A percentile compares a stretch with the other conserved stretches of the same genome.
Conservation (phyloP, 1,140 invertebrate genomes). For the Eufriesea mexicana region DNA sequence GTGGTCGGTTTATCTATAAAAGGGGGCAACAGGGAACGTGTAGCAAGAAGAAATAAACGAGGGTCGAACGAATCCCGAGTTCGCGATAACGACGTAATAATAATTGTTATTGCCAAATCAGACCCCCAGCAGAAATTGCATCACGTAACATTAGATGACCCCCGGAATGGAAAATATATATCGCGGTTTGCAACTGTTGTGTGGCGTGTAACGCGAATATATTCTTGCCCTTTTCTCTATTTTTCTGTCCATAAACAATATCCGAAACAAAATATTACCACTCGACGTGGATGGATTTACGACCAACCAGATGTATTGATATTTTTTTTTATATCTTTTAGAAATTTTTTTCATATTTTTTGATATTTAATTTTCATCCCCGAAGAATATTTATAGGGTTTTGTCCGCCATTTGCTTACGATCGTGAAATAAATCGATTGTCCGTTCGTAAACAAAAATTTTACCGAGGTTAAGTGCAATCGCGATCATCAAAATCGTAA, state of each 20-base stretch:
- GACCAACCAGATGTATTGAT: too few species aligned
- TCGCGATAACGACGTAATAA: conserved; percentile 31
- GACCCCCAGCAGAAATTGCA: conserved; percentile 70
- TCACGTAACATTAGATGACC: conserved; percentile 55
- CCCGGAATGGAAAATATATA: conserved; percentile 62
- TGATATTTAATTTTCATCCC: too few species aligned
- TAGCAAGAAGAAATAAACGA: neutral
- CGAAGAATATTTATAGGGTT: too few species aligned
- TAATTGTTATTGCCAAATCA: conserved; percentile 56
- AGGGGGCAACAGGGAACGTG: neutral
- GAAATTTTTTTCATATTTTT: too few species aligned
- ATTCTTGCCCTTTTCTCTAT: neutral
- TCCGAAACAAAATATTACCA: too few species aligned
- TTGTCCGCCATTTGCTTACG: too few species aligned
- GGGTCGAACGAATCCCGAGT: neutral
- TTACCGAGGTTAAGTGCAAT: too few species aligned
- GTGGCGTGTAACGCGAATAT: neutral
- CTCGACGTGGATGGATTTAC: too few species aligned
- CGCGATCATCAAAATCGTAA: too few species aligned
- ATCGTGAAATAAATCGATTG: too few species aligned
- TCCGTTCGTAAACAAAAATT: too few species aligned
- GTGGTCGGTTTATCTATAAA: neutral
- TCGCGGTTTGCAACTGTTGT: neutral
- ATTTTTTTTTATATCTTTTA: too few species aligned
- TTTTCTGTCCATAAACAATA: neutral